Percentiles rank a stretch among this genome's conserved stretches.
These are phyloP conservation scores for Myotis myotis DNA, from an alignment of 2,797 vertebrate species.

Conservation along the genomic window DNA sequence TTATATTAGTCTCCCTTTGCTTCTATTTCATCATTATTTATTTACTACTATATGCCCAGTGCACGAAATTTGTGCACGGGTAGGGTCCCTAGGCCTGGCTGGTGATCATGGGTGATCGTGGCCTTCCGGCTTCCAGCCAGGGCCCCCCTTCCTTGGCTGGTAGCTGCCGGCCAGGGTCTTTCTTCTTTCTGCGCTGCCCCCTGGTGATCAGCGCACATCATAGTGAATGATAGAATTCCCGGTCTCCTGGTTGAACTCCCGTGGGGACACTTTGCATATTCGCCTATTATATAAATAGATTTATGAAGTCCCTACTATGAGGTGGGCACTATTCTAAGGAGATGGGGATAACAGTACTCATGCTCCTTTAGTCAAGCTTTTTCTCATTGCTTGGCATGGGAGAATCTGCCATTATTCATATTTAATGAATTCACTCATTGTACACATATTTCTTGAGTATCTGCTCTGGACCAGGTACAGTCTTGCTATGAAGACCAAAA, in stretches of 20 bases:
- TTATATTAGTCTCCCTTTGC: neutral
- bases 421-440: neutral
- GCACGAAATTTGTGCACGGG: too few relatives aligned
- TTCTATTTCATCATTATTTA: conserved; percentile 23
- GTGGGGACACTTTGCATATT: too few relatives aligned
- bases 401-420: neutral
- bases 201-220: too few relatives aligned
- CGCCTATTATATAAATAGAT: neutral
- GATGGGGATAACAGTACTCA: neutral
- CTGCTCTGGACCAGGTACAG: neutral
- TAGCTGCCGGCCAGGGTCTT: too few relatives aligned
- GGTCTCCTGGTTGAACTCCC: too few relatives aligned
- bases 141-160: too few relatives aligned
- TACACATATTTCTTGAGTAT: conserved; percentile 20
- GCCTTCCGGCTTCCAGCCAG: too few relatives aligned
- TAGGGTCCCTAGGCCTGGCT: too few relatives aligned
- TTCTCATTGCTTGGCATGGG: neutral
- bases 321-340: neutral
- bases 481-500: neutral
- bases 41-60: neutral
- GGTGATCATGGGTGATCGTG: too few relatives aligned
- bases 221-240: too few relatives aligned
- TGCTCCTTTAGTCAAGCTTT: neutral
- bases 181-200: too few relatives aligned
- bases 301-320: conserved; percentile 30